A percentile compares a stretch with the other conserved stretches of the same genome.
These are phyloP conservation scores for Tyria jacobaeae DNA, from an alignment of 2,888 invertebrate genomes.

Conservation along the genomic window DNA sequence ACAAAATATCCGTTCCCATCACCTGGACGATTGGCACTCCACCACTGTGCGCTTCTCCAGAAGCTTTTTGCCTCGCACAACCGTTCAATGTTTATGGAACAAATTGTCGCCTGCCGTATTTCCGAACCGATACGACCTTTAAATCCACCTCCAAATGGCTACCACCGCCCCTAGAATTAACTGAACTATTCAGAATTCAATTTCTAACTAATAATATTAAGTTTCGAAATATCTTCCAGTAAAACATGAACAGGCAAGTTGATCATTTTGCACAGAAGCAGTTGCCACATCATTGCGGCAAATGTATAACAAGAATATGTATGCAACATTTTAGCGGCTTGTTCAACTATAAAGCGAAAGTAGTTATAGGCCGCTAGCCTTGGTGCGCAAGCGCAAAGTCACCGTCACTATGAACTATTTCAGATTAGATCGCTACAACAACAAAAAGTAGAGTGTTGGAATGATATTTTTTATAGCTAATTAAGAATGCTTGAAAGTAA, in stretches of 20 bases:
- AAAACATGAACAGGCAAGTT: slow-evolving; percentile 3
- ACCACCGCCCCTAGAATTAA: background rate
- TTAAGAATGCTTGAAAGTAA: background rate
- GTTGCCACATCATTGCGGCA: slow-evolving; percentile 8
- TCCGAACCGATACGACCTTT: too few species aligned
- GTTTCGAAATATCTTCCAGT: background rate
- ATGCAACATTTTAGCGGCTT: slow-evolving; percentile 59
- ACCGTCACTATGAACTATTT: slow-evolving; percentile 40
- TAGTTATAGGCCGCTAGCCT: slow-evolving; percentile 74
- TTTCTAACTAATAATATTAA: background rate
- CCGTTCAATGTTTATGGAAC: too few species aligned
- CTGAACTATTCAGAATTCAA: background rate
- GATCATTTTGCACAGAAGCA: slow-evolving; percentile 10
- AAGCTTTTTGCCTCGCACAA: too few species aligned
- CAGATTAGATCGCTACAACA: slow-evolving; percentile 56
- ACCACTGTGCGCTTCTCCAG: too few species aligned
- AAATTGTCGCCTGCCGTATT: too few species aligned
- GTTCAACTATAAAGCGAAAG: slow-evolving; percentile 72
- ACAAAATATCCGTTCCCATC: too few species aligned
- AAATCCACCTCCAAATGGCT: too few species aligned
- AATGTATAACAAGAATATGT: slow-evolving; percentile 29
- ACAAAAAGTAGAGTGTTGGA: too few species aligned
- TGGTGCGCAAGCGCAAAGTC: slow-evolving; percentile 60
- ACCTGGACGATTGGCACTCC: too few species aligned
- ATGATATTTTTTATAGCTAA: slow-evolving; percentile 20